phyloP scores from a whole-genome alignment of 2,113 vertebrate genomes.

The Plestiodon gilberti region DNA sequence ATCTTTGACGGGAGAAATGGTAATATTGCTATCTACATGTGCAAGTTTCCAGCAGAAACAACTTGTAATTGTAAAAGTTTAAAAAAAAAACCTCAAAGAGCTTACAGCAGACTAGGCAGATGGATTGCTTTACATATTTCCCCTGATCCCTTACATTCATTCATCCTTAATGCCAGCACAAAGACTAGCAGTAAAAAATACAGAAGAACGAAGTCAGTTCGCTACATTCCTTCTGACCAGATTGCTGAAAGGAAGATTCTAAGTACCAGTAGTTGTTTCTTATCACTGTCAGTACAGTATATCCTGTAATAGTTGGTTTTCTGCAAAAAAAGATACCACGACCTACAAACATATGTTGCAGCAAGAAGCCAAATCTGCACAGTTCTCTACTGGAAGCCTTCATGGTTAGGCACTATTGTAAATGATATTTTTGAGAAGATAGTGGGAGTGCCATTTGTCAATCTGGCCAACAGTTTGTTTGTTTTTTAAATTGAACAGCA shows the following conservation, averaged over 20 bases:
- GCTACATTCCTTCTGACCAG: slow-evolving; percentile 28
- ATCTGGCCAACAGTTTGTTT: not conserved
- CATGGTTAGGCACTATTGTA: not conserved
- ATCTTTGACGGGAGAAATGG: not conserved
- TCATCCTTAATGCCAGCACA: slow-evolving; percentile 47
- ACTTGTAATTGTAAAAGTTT: slow-evolving; percentile 18
- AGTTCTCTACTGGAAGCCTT: slow-evolving; percentile 27
- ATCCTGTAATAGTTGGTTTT: slow-evolving; percentile 7
- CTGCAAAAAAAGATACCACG: slow-evolving; percentile 35
- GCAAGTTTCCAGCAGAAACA: slow-evolving; percentile 20
- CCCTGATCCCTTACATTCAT: slow-evolving; percentile 22
- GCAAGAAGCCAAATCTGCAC: slow-evolving; percentile 24
- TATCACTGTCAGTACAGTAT: slow-evolving; percentile 32
- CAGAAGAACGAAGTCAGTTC: too few species aligned
- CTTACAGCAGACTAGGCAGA: slow-evolving; percentile 32
- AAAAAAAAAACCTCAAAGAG: not conserved
- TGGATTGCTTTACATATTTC: slow-evolving; percentile 46
- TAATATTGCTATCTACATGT: not conserved
- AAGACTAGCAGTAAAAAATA: slow-evolving; percentile 28
- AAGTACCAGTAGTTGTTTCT: slow-evolving; percentile 30
- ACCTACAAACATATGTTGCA: slow-evolving; percentile 16
- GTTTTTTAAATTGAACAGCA: not conserved
- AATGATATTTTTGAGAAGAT: slow-evolving; percentile 5
- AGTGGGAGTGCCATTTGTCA: not conserved
- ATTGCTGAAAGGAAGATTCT: slow-evolving; percentile 38